phyloP scores from a whole-genome alignment of 2,113 vertebrate species.

The Crotalus helleri region DNA sequence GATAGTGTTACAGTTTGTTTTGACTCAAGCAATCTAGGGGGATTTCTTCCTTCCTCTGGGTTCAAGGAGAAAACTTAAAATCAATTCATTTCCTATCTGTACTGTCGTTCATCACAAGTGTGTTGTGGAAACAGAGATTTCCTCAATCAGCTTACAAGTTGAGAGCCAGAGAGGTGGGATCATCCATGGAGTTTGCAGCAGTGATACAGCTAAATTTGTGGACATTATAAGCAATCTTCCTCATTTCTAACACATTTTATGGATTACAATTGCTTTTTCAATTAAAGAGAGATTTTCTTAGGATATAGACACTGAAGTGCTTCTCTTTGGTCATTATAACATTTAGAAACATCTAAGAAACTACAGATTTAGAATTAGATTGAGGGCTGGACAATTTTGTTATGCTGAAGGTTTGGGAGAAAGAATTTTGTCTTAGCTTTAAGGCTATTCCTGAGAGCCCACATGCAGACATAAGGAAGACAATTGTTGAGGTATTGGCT shows the following conservation, averaged over 20 bases:
- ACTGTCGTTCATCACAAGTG: not conserved
- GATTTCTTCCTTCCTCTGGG: not conserved
- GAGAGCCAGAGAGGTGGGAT: not conserved
- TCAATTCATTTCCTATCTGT: not conserved
- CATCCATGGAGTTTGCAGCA: not conserved
- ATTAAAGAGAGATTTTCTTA: not conserved
- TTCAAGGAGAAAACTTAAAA: not conserved
- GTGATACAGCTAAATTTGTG: not conserved
- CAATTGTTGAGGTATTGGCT: not conserved
- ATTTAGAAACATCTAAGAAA: not conserved
- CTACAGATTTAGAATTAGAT: not conserved
- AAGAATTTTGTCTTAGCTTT: not conserved
- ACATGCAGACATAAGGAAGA: not conserved
- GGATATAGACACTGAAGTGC: not conserved
- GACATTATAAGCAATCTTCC: not conserved
- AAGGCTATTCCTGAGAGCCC: not conserved
- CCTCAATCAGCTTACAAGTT: not conserved
- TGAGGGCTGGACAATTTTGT: not conserved
- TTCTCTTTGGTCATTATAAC: not conserved
- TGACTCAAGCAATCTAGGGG: not conserved
- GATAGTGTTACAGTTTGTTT: not conserved
- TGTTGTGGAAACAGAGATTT: not conserved
- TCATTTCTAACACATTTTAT: not conserved
- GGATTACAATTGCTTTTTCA: not conserved
- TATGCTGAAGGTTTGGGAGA: not conserved